phyloP scores from a whole-genome alignment of 2,113 vertebrate genomes.

The Xenopus tropicalis region DNA sequence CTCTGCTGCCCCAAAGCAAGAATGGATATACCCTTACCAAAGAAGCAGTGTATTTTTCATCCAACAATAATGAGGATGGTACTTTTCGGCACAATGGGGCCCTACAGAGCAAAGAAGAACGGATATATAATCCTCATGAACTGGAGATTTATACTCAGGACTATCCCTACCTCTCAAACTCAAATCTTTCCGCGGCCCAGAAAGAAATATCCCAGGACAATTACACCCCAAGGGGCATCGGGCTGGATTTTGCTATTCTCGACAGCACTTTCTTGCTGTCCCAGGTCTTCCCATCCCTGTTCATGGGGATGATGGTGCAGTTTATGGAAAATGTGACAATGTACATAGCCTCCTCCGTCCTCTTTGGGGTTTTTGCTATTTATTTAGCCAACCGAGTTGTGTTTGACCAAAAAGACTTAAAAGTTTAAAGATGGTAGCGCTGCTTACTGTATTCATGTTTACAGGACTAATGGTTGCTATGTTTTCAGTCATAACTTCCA shows the following conservation, averaged over 20 bases:
- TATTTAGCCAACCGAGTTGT: conserved; percentile 75
- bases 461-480: background rate
- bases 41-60: conserved; percentile 56
- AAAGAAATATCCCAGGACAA: conserved; percentile 40
- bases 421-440: background rate
- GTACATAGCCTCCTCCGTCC: conserved; percentile 72
- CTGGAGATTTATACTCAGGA: conserved; percentile 52
- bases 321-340: conserved; percentile 72
- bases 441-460: background rate
- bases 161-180: conserved; percentile 37
- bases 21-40: conserved; percentile 51
- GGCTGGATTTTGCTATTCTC: conserved; percentile 80
- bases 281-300: conserved; percentile 77
- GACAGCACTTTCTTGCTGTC: conserved; percentile 85
- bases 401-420: conserved; percentile 73
- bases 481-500: background rate
- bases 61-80: conserved; percentile 42
- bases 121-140: conserved; percentile 43
- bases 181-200: conserved; percentile 52
- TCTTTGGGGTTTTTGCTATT: conserved; percentile 72
- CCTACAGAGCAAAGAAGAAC: conserved; percentile 48
- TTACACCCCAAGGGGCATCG: conserved; percentile 66
- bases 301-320: conserved; percentile 80
- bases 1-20: background rate
- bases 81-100: conserved; percentile 45